Evolutionary conservation across 35 echinoderm and acorn worm species (phyloP).

Genomic region (Acanthaster planci): DNA sequence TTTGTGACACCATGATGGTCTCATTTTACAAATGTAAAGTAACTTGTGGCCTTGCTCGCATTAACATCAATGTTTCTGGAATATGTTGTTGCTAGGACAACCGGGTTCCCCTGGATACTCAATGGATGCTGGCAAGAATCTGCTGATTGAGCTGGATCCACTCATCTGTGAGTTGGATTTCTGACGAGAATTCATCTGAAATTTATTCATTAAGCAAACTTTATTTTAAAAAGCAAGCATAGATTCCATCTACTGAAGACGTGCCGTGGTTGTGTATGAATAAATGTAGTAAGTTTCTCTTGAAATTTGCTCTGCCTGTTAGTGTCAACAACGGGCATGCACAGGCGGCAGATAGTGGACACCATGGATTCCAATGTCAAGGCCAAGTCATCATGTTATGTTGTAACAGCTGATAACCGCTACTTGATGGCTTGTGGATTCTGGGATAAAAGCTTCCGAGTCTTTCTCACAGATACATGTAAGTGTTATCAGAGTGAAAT

Average conservation of each 20-base stretch:
- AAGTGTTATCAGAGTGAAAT: too few relatives aligned
- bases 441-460: constrained; percentile 99
- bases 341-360: constrained; percentile 90
- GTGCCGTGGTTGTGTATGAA: too few relatives aligned
- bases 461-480: constrained; percentile 91
- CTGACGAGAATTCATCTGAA: neutral
- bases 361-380: constrained; percentile 92
- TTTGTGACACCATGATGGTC: too few relatives aligned
- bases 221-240: neutral
- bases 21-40: neutral
- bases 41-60: constrained; percentile 8
- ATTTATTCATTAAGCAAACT: neutral
- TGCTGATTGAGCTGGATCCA: constrained; percentile 98
- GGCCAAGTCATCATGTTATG: constrained; percentile 84
- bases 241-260: too few relatives aligned
- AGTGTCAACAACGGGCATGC: constrained; percentile 92
- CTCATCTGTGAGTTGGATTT: constrained; percentile 82
- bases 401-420: constrained; percentile 93
- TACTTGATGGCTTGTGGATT: constrained; percentile 98
- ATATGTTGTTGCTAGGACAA: constrained; percentile 44
- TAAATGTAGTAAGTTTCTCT: neutral
- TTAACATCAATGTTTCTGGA: constrained; percentile 13
- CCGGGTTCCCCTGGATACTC: constrained; percentile 94
- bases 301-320: neutral
- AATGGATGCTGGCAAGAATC: constrained; percentile 96